These are phyloP conservation scores for Marmota monax DNA, from an alignment of 2,113 vertebrate genomes.

Conservation along the genomic window DNA sequence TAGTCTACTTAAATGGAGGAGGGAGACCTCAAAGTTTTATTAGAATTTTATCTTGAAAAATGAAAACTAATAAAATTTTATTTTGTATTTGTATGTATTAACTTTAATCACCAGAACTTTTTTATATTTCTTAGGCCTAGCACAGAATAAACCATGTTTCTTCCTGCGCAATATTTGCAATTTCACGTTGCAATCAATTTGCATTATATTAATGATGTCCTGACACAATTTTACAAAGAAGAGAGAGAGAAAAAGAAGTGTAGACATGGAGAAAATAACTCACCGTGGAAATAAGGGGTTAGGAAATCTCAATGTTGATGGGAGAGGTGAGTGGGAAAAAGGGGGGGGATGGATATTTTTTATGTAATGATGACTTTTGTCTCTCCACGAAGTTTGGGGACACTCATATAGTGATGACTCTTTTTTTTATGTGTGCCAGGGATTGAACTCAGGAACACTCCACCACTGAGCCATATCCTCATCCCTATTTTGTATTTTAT, in stretches of 20 bases:
- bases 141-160: neutral
- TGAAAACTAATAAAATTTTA: constrained; percentile 23
- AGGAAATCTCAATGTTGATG: neutral
- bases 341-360: too few relatives aligned
- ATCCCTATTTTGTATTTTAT: too few relatives aligned
- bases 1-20: neutral
- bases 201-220: neutral
- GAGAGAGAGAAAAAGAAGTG: neutral
- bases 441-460: too few relatives aligned
- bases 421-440: too few relatives aligned
- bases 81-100: neutral
- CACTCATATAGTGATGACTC: neutral
- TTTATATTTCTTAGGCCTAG: neutral
- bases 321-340: neutral
- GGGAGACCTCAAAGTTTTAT: neutral
- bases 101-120: constrained; percentile 6
- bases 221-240: neutral
- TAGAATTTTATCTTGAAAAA: constrained; percentile 49
- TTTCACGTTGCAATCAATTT: neutral
- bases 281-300: neutral
- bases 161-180: neutral
- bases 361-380: neutral
- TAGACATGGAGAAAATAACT: neutral
- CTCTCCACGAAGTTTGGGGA: neutral
- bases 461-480: too few relatives aligned